Base-by-base conservation (phyloP, 2,888 invertebrate species). In the Steinernema hermaphroditum region DNA sequence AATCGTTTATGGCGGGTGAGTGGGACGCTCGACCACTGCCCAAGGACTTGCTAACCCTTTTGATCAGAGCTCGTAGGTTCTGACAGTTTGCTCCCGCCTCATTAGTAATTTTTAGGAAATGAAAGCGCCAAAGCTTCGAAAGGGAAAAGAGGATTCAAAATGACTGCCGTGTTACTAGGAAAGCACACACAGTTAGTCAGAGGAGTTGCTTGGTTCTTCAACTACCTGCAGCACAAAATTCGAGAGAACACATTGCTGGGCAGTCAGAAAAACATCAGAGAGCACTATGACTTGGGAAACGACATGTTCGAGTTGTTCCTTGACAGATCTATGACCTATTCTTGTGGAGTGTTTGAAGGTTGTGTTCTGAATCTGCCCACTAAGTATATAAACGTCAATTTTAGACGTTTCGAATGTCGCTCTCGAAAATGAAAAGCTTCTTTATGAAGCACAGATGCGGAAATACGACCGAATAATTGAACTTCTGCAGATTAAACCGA, bases 281-380 rank as follows among this genome's bases (percentile, higher is more conserved):
- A 76, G 57, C 83, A 83, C 72, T 83, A 83, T 72, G 83, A 83
- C 73, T 77, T 83, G 57, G 83, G 83, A 41, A 83, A 83, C 68
- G 83, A 82, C 32, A 80, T 83, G 81, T 83, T 82, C 78, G 74
- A 80, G 68, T 70, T 80, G 70, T 83, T 83, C 72, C 77, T 83
- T 34, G 83, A 83, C 69, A 71, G 70, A 22, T 77, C 82, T 2
- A 82, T 83, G 83, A 82, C 82, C 16, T 83, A 83, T 72, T 82
- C 82, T 2, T 81, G 81, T 34, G 83, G 78, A 22, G 69, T 82
- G 27, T 83, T 82, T 49, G 78, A 81, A 37, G 75, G 78, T 77
- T 27, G 49, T 34, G 27, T 24, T 4, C 16, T 43, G 19, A 2
- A 1, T 22, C 29, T 69, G 69, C 12, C 50, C n/a, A n/a, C 19